Evolutionary conservation across 2,888 invertebrate genomes (phyloP).

Genomic region (Lacanobia wlatinum): DNA sequence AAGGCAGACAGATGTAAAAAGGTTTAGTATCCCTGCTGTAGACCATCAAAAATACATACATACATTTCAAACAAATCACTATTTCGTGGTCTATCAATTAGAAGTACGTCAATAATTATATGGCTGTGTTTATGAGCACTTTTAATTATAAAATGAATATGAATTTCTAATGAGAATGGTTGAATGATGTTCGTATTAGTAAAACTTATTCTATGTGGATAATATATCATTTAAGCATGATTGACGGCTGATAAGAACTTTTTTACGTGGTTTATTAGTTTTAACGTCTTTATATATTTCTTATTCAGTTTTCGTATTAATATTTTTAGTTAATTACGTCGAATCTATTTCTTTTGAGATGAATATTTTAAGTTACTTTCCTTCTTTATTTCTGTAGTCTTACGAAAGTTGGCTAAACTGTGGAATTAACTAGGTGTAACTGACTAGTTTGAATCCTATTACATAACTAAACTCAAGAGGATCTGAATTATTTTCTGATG

Average conservation of each 20-base stretch:
- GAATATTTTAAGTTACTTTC: neutral
- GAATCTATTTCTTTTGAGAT: neutral
- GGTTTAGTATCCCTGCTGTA: constrained; percentile 35
- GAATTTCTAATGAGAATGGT: constrained; percentile 76
- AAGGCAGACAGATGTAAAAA: neutral
- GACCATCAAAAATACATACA: constrained; percentile 58
- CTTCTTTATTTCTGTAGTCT: too few species aligned
- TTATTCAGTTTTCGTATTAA: constrained; percentile 1
- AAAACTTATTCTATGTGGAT: constrained; percentile 55
- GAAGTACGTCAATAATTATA: constrained; percentile 79
- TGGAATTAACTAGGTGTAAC: too few species aligned
- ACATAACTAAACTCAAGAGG: neutral
- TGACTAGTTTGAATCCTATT: neutral
- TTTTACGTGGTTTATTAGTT: constrained; percentile 47
- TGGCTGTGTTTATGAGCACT: constrained; percentile 74
- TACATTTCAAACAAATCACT: constrained; percentile 75
- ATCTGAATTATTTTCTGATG: neutral
- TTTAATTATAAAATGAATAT: constrained; percentile 81
- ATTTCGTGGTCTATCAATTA: constrained; percentile 84
- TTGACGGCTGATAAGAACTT: constrained; percentile 56
- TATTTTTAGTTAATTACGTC: constrained; percentile 22
- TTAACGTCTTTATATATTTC: constrained; percentile 40
- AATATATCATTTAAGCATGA: constrained; percentile 60
- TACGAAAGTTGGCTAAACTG: too few species aligned
- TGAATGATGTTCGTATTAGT: constrained; percentile 74